Evolutionary conservation across 2,888 invertebrate species (phyloP), one percentile per base, ranked within the genome.

Genomic region (Nomada ferruginata): DNA sequence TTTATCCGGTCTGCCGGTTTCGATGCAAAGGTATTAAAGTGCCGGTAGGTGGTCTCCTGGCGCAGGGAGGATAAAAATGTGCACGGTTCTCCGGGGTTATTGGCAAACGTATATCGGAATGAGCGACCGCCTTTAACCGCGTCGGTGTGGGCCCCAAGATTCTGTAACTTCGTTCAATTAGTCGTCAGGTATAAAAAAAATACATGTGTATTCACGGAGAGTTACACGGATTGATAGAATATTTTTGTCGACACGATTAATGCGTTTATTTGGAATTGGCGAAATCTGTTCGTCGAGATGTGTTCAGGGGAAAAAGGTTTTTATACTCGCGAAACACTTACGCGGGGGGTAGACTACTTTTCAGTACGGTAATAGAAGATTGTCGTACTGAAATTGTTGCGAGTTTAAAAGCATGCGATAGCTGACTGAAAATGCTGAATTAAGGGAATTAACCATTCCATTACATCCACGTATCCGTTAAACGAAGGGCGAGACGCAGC

Each of bases 1-100:
- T 87, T 87, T 85, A 87, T 89, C 83, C 87, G 87, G 83, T 82
- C 78, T 65, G 89, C 70, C 83, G 87, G 81, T 87, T 82, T 86
- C 78, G 79, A 87, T 82, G 81, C 82, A 64, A 69, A 79, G 79
- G 79, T 85, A 85, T 87, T 89, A 87, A 87, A 89, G 76, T 85
- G 85, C 76, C 87, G 78, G 76, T 85, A 85, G 87, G 78, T 87
- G 76, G 84, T 87, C 85, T 63, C 64, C 60, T 71, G 77, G 59
- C 47, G 59, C 72, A 44, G 52, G 55, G 42, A 76, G 79, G 76
- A 84, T 80, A 88, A 88, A 86, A 86, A 79, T 80, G 68, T 79
- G 65, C 71, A 80, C 68, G 81, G 76, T 81, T 78, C 74, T 53
- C 60, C 65, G 55, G 64, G 76, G 76, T 88, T 84, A 88, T 88